A percentile compares a stretch with the other conserved stretches of the same genome.
Evolutionary conservation across 2,888 invertebrate species (phyloP).

Genomic region (Clunio marinus): DNA sequence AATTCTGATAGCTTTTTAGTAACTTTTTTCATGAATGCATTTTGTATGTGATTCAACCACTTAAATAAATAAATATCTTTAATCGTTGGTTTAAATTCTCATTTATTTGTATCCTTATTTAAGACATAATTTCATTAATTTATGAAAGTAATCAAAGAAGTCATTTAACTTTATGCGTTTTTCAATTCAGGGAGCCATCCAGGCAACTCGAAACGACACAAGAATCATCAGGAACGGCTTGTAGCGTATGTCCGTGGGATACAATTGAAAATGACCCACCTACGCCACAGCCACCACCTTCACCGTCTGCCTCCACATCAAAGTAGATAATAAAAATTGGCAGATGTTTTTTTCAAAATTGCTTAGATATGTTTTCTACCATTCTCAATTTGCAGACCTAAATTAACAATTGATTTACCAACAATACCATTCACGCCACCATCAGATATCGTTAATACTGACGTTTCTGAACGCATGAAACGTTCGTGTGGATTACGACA

Average conservation of each 20-base stretch:
- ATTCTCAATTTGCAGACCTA: slow-evolving; percentile 35
- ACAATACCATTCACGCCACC: slow-evolving; percentile 40
- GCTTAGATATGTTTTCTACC: not conserved
- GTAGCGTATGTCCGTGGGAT: slow-evolving; percentile 50
- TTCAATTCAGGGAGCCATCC: slow-evolving; percentile 45
- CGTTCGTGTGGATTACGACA: slow-evolving; percentile 63
- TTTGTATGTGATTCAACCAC: not conserved
- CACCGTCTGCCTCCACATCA: slow-evolving; percentile 46
- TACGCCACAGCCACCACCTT: slow-evolving; percentile 19
- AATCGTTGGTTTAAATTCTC: too few species aligned
- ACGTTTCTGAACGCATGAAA: slow-evolving; percentile 58
- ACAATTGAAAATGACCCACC: slow-evolving; percentile 41
- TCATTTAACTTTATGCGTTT: too few species aligned
- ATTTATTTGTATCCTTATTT: too few species aligned
- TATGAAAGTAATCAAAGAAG: too few species aligned
- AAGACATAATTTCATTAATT: too few species aligned
- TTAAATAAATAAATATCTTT: not conserved
- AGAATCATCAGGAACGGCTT: slow-evolving; percentile 40
- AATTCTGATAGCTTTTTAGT: too few species aligned
- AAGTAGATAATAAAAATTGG: slow-evolving; percentile 38
- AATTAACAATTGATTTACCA: slow-evolving; percentile 35
- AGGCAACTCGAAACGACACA: slow-evolving; percentile 42
- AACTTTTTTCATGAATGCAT: not conserved
- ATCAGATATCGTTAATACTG: slow-evolving; percentile 62
- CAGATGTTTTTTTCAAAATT: slow-evolving; percentile 26